phyloP scores from a whole-genome alignment of 1,140 invertebrate species.

The Aphelinus certus region DNA sequence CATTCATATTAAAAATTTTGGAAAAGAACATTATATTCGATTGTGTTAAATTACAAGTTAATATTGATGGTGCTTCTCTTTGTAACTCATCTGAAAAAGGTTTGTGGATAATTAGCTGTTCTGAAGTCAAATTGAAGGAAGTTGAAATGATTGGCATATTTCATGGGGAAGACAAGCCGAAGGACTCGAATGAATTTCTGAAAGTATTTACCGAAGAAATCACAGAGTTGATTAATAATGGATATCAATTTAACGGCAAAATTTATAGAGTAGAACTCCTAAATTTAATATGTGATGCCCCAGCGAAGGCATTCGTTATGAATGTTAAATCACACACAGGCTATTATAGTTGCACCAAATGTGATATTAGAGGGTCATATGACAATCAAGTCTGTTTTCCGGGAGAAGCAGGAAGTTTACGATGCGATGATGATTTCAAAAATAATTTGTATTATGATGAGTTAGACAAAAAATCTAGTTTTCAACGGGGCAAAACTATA shows the following conservation, averaged over 20 bases:
- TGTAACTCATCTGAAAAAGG: too few species aligned
- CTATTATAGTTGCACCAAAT: constrained; percentile 44
- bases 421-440: constrained; percentile 33
- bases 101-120: too few species aligned
- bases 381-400: constrained; percentile 26
- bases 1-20: too few species aligned
- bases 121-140: too few species aligned
- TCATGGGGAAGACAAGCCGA: constrained; percentile 34
- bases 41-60: too few species aligned
- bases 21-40: too few species aligned
- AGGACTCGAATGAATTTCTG: constrained; percentile 31
- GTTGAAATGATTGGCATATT: constrained; percentile 34
- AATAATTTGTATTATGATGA: constrained; percentile 5
- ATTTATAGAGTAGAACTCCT: constrained; percentile 33
- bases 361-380: constrained; percentile 25
- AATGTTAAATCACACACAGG: constrained; percentile 41
- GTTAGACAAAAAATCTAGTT: constrained; percentile 23
- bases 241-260: constrained; percentile 17
- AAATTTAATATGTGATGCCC: constrained; percentile 43
- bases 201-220: constrained; percentile 39
- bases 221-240: constrained; percentile 22
- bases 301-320: constrained; percentile 45
- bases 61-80: too few species aligned
- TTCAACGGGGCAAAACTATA: constrained; percentile 1
- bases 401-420: constrained; percentile 4